Evolutionary conservation across 2,113 vertebrate genomes (phyloP).

Genomic region (Atrichornis clamosus): DNA sequence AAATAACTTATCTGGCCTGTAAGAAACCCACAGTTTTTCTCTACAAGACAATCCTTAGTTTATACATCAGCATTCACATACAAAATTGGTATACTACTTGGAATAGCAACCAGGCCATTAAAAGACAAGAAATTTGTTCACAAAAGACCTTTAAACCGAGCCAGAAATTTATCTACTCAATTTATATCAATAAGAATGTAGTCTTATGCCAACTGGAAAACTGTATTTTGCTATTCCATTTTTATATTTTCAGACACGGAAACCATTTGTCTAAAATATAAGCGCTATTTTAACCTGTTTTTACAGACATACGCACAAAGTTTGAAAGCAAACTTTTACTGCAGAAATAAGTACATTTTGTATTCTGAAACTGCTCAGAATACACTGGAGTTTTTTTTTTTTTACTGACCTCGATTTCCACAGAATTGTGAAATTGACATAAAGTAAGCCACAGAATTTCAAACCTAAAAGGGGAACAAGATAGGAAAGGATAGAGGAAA

Average conservation of each 20-base stretch:
- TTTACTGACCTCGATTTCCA: constrained; percentile 91
- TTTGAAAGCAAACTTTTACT: background rate
- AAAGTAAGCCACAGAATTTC: constrained; percentile 95
- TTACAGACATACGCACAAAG: background rate
- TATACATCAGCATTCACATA: background rate
- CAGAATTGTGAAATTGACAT: constrained; percentile 91
- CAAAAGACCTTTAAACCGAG: background rate
- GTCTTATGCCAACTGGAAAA: background rate
- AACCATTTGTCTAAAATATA: background rate
- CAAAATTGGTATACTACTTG: background rate
- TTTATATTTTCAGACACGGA: background rate
- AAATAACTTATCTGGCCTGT: background rate
- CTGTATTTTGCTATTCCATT: background rate
- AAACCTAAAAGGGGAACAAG: constrained; percentile 74
- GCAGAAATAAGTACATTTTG: background rate
- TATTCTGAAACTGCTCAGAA: background rate
- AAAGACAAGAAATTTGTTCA: background rate
- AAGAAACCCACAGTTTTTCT: background rate
- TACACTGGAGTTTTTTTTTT: background rate
- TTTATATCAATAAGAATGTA: background rate
- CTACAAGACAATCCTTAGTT: background rate
- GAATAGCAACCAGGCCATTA: background rate
- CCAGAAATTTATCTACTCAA: background rate
- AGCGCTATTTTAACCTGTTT: background rate
- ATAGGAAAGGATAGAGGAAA: background rate